These are phyloP conservation scores for Babylonia areolata DNA, from an alignment of 1,140 invertebrate genomes.

Conservation along the genomic window DNA sequence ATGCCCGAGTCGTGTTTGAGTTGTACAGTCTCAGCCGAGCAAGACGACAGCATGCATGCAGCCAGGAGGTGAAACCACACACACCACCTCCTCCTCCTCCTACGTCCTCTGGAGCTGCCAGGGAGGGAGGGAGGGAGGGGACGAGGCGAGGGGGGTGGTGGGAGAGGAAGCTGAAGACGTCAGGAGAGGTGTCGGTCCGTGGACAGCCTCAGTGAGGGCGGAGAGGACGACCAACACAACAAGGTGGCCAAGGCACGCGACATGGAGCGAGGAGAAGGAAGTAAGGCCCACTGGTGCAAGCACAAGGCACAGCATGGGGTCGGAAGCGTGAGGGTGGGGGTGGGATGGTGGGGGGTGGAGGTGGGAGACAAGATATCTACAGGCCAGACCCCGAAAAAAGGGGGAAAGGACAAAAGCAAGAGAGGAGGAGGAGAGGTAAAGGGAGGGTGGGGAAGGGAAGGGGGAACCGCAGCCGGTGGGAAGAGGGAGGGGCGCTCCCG, in stretches of 20 bases:
- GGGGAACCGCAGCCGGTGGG: neutral
- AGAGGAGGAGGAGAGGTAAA: neutral
- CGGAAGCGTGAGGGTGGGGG: neutral
- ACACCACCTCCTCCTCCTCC: too few species aligned
- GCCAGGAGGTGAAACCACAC: neutral
- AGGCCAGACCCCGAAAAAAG: too few species aligned
- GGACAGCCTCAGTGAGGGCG: neutral
- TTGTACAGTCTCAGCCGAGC: neutral
- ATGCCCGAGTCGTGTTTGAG: neutral
- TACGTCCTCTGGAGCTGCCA: neutral
- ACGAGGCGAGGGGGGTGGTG: neutral
- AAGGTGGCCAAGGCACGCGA: neutral
- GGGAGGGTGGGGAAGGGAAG: neutral
- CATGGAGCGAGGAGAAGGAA: neutral
- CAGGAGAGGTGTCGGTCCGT: neutral
- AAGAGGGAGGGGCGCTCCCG: neutral
- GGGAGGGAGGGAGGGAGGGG: neutral
- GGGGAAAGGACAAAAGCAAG: neutral
- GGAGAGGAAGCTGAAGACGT: neutral
- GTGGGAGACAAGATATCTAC: too few species aligned
- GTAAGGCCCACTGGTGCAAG: neutral
- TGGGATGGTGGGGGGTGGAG: too few species aligned
- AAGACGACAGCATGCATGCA: neutral
- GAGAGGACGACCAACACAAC: neutral
- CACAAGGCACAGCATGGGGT: neutral